Base-by-base conservation (phyloP, 2,113 vertebrate species). In the Leucoraja erinaceus region DNA sequence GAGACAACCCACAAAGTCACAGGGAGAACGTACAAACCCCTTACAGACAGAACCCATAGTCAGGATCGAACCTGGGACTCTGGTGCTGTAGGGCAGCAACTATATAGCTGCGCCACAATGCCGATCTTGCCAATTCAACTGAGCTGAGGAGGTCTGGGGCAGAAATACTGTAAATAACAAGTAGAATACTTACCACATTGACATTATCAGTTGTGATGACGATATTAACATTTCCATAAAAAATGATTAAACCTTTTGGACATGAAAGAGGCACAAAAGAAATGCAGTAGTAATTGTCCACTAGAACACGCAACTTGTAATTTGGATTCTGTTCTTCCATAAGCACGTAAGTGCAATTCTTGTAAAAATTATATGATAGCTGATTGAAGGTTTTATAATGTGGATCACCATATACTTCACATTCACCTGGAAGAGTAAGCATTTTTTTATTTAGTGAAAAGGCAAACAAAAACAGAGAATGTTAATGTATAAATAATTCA, bases 311-410 rank as follows among this genome's bases (percentile, higher is more conserved):
- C 47, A 97, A 94, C 70, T 94, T 9, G 63, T 96, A 83, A 25
- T 0, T 93, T 59, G 94, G 94, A 3, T 81, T 90, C 77, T 4
- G 94, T 93, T 97, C 96, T 93, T 96, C 94, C 10, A 97, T 94
- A 93, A 97, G 94, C 77, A 94, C 90, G 93, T 96, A 96, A 47
- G 95, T 96, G 93, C 96, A 97, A 4, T 95, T 79, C 0, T 95
- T 93, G 92, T 95, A 61, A 93, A 96, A 96, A 93, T 94, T 93
- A 93, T 95, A 97, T 0, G 8, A 0, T 0, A 94, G 86, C 4
- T 95, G 95, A 78, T 94, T 72, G 92, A 97, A 97, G n/a, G 96
- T 94, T 25, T 94, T 94, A 93, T 96, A 97, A 93, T 97, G 96
- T 11, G 96, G 96, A 78, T 97, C 96, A 31, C 96, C 96, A 63